Percentiles rank a stretch among this genome's conserved stretches.
Evolutionary conservation across 1,140 invertebrate genomes (phyloP).

Genomic region (Papilio aristodemus): DNA sequence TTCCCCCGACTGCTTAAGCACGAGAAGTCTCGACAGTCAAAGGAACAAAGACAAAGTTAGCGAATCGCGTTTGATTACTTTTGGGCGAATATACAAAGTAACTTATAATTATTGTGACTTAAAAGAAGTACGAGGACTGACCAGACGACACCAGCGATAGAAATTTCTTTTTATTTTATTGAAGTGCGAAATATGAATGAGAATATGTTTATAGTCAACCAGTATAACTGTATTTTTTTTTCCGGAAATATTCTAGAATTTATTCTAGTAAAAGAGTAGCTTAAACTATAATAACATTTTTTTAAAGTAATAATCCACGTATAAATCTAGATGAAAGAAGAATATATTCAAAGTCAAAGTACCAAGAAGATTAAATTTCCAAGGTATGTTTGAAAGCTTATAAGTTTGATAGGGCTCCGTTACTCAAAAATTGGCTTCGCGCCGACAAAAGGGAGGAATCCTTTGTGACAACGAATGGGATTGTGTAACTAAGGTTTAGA

Average conservation of each 20-base stretch:
- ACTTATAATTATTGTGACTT: conserved; percentile 9
- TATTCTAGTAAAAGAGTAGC: neutral
- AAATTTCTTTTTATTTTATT: neutral
- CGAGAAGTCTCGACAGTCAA: conserved; percentile 25
- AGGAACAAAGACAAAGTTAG: conserved; percentile 21
- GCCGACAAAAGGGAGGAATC: conserved; percentile 54
- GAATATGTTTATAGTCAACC: too few species aligned
- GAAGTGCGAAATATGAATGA: too few species aligned
- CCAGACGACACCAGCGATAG: neutral
- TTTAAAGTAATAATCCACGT: neutral
- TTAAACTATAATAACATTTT: neutral
- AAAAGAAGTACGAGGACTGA: neutral
- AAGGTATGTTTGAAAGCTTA: conserved; percentile 37
- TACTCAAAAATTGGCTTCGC: conserved; percentile 57
- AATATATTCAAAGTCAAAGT: conserved; percentile 16
- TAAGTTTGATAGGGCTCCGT: conserved; percentile 52
- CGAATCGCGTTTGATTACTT: conserved; percentile 3
- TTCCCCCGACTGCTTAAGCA: conserved; percentile 22
- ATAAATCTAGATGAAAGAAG: conserved; percentile 10
- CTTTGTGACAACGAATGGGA: conserved; percentile 56
- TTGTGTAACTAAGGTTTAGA: conserved; percentile 54
- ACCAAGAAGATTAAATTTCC: neutral
- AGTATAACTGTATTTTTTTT: too few species aligned
- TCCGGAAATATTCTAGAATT: too few species aligned
- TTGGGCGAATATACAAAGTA: neutral